phyloP scores from a whole-genome alignment of 1,140 invertebrate genomes.

The Drosophila subobscura region DNA sequence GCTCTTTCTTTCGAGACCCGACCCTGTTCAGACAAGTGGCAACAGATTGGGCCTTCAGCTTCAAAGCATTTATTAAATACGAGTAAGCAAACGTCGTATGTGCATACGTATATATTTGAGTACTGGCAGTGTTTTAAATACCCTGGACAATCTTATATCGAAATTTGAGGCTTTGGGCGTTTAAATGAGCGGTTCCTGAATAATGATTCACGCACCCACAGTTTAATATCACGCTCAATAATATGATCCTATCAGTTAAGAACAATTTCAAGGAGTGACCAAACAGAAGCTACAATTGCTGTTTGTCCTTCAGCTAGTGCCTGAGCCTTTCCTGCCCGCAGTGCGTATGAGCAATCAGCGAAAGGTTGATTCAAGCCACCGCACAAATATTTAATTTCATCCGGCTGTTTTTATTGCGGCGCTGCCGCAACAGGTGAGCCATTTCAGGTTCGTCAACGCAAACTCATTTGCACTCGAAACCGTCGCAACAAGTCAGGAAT shows the following conservation, averaged over 20 bases:
- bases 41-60: background rate
- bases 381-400: slow-evolving; percentile 70
- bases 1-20: too few relatives aligned
- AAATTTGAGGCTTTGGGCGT: too few relatives aligned
- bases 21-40: background rate
- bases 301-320: background rate
- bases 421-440: slow-evolving; percentile 57
- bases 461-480: slow-evolving; percentile 73
- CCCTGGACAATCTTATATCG: too few relatives aligned
- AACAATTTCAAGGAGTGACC: too few relatives aligned
- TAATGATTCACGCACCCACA: too few relatives aligned
- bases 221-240: too few relatives aligned
- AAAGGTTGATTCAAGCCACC: slow-evolving; percentile 29
- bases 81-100: background rate
- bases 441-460: slow-evolving; percentile 57
- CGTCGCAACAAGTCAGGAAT: slow-evolving; percentile 50
- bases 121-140: background rate
- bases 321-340: background rate
- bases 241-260: too few relatives aligned
- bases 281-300: too few relatives aligned
- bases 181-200: too few relatives aligned
- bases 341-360: slow-evolving; percentile 52
- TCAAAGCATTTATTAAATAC: background rate
- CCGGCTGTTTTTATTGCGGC: slow-evolving; percentile 54
- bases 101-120: background rate